Evolutionary conservation across 2,888 invertebrate species (phyloP).

Genomic region (Chrysina gloriosa): DNA sequence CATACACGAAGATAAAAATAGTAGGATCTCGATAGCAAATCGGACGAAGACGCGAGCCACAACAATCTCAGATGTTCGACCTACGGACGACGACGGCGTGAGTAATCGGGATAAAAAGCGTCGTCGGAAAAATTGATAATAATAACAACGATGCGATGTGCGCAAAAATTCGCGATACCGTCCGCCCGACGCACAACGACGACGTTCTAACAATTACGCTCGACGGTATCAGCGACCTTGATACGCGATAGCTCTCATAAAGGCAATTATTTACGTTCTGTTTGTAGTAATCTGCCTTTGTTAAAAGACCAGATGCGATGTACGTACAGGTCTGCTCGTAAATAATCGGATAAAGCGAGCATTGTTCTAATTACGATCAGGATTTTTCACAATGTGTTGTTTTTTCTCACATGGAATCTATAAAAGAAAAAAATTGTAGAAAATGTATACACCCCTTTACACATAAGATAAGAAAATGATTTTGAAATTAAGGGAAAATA

Average conservation of each 20-base stretch:
- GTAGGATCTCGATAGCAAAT: background rate
- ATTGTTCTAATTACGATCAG: too few species aligned
- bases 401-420: too few species aligned
- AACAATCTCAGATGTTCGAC: background rate
- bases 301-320: too few species aligned
- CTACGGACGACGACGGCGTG: background rate
- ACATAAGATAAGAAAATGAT: too few species aligned
- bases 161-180: background rate
- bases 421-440: too few species aligned
- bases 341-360: too few species aligned
- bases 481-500: too few species aligned
- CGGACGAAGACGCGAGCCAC: background rate
- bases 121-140: constrained; percentile 3
- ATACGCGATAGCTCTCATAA: constrained; percentile 29
- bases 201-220: background rate
- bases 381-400: too few species aligned
- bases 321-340: too few species aligned
- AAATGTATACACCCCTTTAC: too few species aligned
- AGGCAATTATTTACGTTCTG: constrained; percentile 16
- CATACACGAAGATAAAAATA: background rate
- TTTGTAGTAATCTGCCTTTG: constrained; percentile 4
- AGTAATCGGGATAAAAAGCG: background rate
- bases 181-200: background rate
- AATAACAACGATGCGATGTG: background rate
- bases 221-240: constrained; percentile 24